Evolutionary conservation across 2,888 invertebrate species (phyloP).

Genomic region (Lordiphosa fenestrarum): DNA sequence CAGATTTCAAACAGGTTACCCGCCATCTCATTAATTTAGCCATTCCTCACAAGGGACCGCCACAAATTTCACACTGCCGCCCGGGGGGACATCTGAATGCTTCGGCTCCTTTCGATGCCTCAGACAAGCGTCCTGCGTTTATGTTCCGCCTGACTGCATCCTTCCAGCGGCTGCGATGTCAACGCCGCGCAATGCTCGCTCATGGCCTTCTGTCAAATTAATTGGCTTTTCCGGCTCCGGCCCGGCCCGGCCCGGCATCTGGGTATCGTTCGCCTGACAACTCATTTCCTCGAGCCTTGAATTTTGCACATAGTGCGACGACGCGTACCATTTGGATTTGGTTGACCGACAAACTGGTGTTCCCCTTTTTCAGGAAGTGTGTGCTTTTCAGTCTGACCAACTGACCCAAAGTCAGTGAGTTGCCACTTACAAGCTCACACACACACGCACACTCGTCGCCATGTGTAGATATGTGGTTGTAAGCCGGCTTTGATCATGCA

Average conservation of each 20-base stretch:
- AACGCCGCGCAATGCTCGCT: constrained; percentile 32
- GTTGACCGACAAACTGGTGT: constrained; percentile 4
- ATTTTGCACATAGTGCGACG: constrained; percentile 27
- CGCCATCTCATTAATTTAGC: constrained; percentile 57
- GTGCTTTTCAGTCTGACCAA: no score
- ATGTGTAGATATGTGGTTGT: no score
- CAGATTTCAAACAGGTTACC: no score
- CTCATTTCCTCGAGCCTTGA: constrained; percentile 47
- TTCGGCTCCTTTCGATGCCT: no score
- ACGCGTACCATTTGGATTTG: constrained; percentile 23
- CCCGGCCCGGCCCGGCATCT: constrained; percentile 10
- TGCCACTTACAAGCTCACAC: no score
- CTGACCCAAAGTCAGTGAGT: no score
- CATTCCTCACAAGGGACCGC: constrained; percentile 41
- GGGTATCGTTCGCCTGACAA: constrained; percentile 39
- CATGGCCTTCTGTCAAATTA: constrained; percentile 62
- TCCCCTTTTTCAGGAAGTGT: neutral
- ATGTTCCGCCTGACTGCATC: constrained; percentile 54
- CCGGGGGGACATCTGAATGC: neutral
- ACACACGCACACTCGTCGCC: no score
- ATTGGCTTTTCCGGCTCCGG: constrained; percentile 63
- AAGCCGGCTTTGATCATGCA: no score
- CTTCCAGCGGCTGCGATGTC: constrained; percentile 30
- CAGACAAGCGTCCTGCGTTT: constrained; percentile 1
- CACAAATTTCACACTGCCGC: constrained; percentile 9